Percentiles rank a stretch among this genome's conserved stretches.
Evolutionary conservation across 2,113 vertebrate species (phyloP).

Genomic region (Phainopepla nitens): DNA sequence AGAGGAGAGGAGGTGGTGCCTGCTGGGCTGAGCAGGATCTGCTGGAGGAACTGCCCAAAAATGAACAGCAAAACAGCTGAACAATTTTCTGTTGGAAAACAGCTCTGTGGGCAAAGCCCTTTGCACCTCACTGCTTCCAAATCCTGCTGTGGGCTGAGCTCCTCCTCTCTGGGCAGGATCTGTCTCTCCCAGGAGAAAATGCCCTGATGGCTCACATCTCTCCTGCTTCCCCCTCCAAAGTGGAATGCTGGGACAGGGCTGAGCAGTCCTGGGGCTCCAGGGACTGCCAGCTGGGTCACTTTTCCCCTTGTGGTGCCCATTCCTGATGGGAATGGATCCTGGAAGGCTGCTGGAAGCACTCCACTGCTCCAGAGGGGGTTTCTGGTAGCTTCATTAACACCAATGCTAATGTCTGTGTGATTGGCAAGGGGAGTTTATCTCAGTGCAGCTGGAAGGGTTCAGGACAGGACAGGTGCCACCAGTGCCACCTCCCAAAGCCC

Average conservation of each 20-base stretch:
- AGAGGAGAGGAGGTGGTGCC: background rate
- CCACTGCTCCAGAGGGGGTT: background rate
- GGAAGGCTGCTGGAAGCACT: background rate
- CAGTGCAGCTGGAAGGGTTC: background rate
- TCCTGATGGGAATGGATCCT: fast-evolving
- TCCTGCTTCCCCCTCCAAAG: fast-evolving
- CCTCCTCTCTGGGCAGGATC: background rate
- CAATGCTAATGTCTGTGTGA: background rate
- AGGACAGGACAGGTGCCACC: background rate
- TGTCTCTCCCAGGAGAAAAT: no score
- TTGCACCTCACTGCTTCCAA: background rate
- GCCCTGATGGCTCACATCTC: no score
- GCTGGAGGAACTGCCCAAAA: background rate
- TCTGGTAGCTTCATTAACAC: background rate
- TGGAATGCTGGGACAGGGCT: background rate
- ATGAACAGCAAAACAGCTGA: background rate
- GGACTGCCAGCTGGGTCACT: background rate
- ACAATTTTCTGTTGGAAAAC: background rate
- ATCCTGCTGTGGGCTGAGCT: background rate
- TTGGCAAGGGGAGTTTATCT: fast-evolving
- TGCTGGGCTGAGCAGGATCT: background rate
- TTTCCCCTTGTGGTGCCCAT: background rate
- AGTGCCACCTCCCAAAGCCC: background rate
- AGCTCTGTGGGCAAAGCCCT: background rate
- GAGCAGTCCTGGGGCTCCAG: background rate